These are phyloP conservation scores for Phthorimaea operculella DNA, from an alignment of 1,140 invertebrate genomes.

Conservation along the genomic window DNA sequence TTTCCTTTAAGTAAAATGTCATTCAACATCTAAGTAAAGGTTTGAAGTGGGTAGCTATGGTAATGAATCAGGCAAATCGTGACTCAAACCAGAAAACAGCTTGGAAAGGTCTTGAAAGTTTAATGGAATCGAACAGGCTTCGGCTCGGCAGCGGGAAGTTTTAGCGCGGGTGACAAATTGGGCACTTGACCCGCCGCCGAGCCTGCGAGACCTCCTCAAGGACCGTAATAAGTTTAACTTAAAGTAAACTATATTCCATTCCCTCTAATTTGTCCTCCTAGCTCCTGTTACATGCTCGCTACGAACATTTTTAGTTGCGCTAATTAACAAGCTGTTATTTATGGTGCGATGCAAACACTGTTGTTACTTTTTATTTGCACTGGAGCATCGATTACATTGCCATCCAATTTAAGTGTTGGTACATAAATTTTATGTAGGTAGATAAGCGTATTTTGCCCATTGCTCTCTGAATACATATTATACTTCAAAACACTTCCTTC, in stretches of 20 bases:
- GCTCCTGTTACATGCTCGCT: slow-evolving; percentile 24
- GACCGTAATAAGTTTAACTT: slow-evolving; percentile 68
- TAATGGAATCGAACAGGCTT: slow-evolving; percentile 65
- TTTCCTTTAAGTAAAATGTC: neutral
- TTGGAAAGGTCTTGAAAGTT: slow-evolving; percentile 66
- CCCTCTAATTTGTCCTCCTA: slow-evolving; percentile 60
- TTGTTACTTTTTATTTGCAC: too few species aligned
- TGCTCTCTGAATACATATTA: too few species aligned
- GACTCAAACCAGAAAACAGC: slow-evolving; percentile 64
- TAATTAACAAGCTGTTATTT: slow-evolving; percentile 38
- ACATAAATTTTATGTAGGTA: too few species aligned
- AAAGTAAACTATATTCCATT: slow-evolving; percentile 68
- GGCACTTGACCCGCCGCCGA: slow-evolving; percentile 63
- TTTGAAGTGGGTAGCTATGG: slow-evolving; percentile 26
- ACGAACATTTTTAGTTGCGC: slow-evolving; percentile 48
- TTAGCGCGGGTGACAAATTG: slow-evolving; percentile 66
- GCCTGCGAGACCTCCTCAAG: slow-evolving; percentile 57
- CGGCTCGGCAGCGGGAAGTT: slow-evolving; percentile 58
- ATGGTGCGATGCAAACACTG: neutral
- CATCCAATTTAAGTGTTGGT: too few species aligned
- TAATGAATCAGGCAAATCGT: slow-evolving; percentile 62
- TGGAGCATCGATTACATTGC: too few species aligned
- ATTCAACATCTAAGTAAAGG: neutral
- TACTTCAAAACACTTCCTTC: too few species aligned
- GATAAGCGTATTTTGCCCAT: too few species aligned